phyloP scores from a whole-genome alignment of 1,140 invertebrate species.

The Drosophila punjabiensis region DNA sequence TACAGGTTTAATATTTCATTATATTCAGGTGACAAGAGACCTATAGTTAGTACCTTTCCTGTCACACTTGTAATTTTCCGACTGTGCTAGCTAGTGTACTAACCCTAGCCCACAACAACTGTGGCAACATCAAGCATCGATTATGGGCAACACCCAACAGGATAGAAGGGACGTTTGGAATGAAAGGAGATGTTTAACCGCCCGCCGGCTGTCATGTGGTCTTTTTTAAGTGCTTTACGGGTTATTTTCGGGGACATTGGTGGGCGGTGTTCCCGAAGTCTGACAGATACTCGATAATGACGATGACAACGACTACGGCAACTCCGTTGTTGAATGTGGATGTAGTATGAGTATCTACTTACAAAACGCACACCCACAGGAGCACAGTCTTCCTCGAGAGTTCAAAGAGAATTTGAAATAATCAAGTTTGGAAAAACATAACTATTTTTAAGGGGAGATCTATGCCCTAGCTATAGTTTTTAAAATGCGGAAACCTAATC shows the following conservation, averaged over 20 bases:
- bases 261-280: slow-evolving; percentile 35
- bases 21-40: background rate
- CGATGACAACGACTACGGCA: slow-evolving; percentile 63
- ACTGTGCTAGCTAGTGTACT: slow-evolving; percentile 10
- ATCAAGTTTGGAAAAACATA: background rate
- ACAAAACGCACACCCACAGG: background rate
- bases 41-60: background rate
- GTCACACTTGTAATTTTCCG: background rate
- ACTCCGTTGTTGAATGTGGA: slow-evolving; percentile 44
- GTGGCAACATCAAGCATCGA: slow-evolving; percentile 51
- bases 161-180: slow-evolving; percentile 7
- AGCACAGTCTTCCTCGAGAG: slow-evolving; percentile 16
- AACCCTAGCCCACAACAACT: slow-evolving; percentile 17
- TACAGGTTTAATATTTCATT: background rate
- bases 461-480: too few relatives aligned
- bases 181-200: slow-evolving; percentile 9
- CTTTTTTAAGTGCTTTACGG: slow-evolving; percentile 76
- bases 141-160: slow-evolving; percentile 32
- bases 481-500: background rate
- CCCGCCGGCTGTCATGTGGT: slow-evolving; percentile 73
- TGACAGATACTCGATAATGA: slow-evolving; percentile 76
- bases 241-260: slow-evolving; percentile 68
- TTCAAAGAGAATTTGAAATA: slow-evolving; percentile 53
- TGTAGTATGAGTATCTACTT: slow-evolving; percentile 10
- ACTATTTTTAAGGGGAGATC: background rate